Percentiles rank a stretch among this genome's conserved stretches.
Conservation (phyloP, 2,113 vertebrate species). For the Laticauda laticaudata region DNA sequence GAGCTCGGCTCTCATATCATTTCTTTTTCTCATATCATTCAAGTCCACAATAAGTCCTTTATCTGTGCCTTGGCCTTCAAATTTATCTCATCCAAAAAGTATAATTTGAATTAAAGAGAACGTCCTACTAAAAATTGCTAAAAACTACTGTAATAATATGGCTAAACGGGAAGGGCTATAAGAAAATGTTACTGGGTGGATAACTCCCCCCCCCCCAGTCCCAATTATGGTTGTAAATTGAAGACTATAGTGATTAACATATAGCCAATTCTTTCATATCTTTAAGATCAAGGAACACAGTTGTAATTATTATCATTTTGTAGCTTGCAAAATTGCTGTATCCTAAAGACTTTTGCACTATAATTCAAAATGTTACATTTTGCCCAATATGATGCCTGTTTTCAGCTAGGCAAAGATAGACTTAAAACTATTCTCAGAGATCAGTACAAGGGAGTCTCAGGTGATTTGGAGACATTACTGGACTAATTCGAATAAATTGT, state of each 20-base stretch:
- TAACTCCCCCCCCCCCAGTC: not conserved
- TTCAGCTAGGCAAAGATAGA: not conserved
- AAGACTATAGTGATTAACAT: not conserved
- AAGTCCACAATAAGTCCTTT: not conserved
- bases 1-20: not conserved
- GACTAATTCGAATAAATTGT: not conserved
- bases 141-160: not conserved
- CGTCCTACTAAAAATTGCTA: not conserved
- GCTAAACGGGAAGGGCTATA: not conserved
- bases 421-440: not conserved
- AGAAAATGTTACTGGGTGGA: not conserved
- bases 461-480: not conserved
- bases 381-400: not conserved
- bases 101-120: not conserved
- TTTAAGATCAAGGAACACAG: not conserved
- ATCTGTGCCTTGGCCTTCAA: not conserved
- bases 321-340: not conserved
- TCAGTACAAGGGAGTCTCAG: not conserved
- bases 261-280: not conserved
- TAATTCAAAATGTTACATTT: not conserved
- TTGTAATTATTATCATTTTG: not conserved
- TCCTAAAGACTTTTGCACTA: constrained; percentile 11
- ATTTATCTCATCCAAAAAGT: not conserved
- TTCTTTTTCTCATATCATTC: not conserved
- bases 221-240: not conserved